Conservation (phyloP, 2,888 invertebrate species). For the Noctua janthina region DNA sequence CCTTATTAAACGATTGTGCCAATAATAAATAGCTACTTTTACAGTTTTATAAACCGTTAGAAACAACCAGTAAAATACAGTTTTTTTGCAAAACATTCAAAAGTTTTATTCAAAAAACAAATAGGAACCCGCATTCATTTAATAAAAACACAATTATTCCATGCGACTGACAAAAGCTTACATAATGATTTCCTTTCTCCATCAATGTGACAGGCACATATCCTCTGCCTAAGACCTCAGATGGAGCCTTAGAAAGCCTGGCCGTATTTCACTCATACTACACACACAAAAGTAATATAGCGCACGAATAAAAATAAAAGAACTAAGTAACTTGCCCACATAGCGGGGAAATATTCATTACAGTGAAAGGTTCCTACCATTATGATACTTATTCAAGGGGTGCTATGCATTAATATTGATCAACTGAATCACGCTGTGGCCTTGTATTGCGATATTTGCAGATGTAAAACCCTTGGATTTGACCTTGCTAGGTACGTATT, state of each 20-base stretch:
- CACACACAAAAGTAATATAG: conserved; percentile 51
- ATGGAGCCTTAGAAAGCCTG: conserved; percentile 52
- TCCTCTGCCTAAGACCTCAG: conserved; percentile 37
- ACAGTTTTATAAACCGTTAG: no score
- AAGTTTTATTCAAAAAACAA: conserved; percentile 1
- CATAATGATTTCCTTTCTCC: conserved; percentile 41
- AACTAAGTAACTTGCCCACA: conserved; percentile 69
- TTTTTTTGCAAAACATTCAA: not conserved
- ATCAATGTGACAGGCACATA: conserved; percentile 49
- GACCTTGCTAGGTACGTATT: conserved; percentile 59
- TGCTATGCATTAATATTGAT: conserved; percentile 76
- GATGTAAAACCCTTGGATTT: conserved; percentile 63
- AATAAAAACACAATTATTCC: conserved; percentile 25
- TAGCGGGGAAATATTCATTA: conserved; percentile 78
- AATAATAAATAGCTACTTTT: no score
- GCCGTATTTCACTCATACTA: conserved; percentile 54
- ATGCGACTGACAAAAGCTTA: conserved; percentile 1
- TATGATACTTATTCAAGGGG: conserved; percentile 72
- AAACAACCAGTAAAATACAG: no score
- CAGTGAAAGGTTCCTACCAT: conserved; percentile 76
- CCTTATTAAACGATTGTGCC: no score
- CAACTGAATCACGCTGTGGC: conserved; percentile 70
- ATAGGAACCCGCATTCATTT: conserved; percentile 6
- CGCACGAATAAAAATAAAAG: conserved; percentile 68
- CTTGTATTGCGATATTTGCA: conserved; percentile 69